Evolutionary conservation across 2,113 vertebrate genomes (phyloP).

Genomic region (Tympanuchus pallidicinctus): DNA sequence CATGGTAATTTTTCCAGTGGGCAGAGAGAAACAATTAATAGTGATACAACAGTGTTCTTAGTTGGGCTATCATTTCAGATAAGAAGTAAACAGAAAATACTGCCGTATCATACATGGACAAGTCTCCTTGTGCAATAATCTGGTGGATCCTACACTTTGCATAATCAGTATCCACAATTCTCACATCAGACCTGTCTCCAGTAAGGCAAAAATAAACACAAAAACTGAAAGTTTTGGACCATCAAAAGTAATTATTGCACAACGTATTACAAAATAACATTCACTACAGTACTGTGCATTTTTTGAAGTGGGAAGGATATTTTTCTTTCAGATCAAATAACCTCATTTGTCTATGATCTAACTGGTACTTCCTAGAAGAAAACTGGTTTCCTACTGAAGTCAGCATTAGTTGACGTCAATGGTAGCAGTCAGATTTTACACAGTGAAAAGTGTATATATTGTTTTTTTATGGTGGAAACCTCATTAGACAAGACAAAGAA

Average conservation of each 20-base stretch:
- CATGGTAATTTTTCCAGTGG: background rate
- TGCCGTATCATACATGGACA: background rate
- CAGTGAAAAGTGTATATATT: background rate
- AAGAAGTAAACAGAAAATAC: accelerated
- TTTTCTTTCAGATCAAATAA: background rate
- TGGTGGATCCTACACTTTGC: accelerated
- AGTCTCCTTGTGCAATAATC: accelerated
- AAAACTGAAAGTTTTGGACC: background rate
- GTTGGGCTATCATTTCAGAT: background rate
- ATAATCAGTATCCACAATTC: background rate
- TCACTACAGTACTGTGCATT: background rate
- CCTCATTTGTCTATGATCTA: background rate
- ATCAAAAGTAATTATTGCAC: background rate
- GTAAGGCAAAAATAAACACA: background rate
- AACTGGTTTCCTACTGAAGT: background rate
- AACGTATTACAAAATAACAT: background rate
- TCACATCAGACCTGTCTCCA: background rate
- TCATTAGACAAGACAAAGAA: background rate
- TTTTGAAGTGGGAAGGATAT: background rate
- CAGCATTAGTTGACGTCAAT: background rate
- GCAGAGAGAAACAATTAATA: background rate
- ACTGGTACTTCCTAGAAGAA: background rate
- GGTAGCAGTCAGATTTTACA: background rate
- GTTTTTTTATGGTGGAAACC: background rate
- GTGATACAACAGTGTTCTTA: background rate